Evolutionary conservation across 2,888 invertebrate species (phyloP).

Genomic region (Euplagia quadripunctaria): DNA sequence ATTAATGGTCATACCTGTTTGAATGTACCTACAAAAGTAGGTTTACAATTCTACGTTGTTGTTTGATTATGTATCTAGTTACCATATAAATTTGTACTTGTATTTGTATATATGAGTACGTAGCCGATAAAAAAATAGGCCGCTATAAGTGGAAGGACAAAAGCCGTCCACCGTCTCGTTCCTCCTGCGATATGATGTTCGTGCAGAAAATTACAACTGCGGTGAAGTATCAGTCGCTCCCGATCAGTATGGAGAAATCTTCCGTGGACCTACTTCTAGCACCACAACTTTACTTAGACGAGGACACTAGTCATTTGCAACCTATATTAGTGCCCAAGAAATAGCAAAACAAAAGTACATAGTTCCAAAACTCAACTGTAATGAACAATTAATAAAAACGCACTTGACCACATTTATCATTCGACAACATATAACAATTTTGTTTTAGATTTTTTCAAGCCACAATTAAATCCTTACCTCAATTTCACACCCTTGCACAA

Average conservation of each 20-base stretch:
- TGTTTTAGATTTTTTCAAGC: background rate
- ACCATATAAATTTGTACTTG: background rate
- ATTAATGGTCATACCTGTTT: too few relatives aligned
- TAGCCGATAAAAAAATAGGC: too few relatives aligned
- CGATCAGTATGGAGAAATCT: too few relatives aligned
- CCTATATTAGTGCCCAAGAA: background rate
- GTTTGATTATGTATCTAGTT: background rate
- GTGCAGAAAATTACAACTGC: too few relatives aligned
- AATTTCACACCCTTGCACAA: constrained; percentile 48
- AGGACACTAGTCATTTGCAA: too few relatives aligned
- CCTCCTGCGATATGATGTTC: too few relatives aligned
- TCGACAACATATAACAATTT: background rate
- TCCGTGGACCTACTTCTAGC: too few relatives aligned
- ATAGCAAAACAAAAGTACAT: background rate
- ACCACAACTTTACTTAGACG: too few relatives aligned
- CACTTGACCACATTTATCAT: background rate
- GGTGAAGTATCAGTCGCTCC: too few relatives aligned
- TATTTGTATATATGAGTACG: background rate
- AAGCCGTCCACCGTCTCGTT: too few relatives aligned
- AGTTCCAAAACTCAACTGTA: background rate
- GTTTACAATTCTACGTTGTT: background rate
- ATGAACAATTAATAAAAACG: background rate
- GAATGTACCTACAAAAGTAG: background rate
- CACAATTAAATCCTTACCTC: constrained; percentile 27
- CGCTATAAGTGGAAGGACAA: too few relatives aligned